Conservation (phyloP, 2,888 invertebrate genomes). For the Lasioglossum malachurum region DNA sequence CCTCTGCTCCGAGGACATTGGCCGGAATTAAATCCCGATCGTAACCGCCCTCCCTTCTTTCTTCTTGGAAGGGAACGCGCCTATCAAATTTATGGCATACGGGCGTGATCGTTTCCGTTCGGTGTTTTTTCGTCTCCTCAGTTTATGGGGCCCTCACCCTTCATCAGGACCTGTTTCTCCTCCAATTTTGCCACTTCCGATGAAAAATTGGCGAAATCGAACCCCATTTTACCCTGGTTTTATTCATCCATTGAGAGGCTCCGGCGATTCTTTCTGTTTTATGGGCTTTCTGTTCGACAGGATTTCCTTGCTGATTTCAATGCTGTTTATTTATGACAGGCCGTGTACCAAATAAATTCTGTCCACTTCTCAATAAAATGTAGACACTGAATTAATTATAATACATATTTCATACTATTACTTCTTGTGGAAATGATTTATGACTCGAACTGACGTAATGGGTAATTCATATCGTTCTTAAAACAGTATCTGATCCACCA, state of each 20-base stretch:
- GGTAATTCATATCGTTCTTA: neutral
- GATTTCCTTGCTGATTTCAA: neutral
- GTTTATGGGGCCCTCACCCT: neutral
- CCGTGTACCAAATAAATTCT: neutral
- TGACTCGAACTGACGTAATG: neutral
- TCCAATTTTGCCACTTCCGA: neutral
- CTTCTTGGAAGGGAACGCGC: neutral
- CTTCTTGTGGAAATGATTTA: neutral
- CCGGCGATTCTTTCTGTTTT: neutral
- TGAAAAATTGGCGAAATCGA: neutral
- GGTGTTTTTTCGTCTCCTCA: neutral
- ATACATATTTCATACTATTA: neutral
- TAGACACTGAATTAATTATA: neutral
- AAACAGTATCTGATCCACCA: neutral
- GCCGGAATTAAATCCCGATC: conserved; percentile 28
- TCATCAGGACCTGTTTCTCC: neutral
- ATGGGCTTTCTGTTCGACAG: neutral
- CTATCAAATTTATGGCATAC: neutral
- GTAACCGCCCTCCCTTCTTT: neutral
- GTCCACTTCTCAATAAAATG: neutral
- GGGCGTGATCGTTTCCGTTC: neutral
- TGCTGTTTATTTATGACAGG: neutral
- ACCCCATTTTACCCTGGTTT: neutral
- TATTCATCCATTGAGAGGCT: neutral
- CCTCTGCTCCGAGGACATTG: neutral